These are phyloP conservation scores for Drosophila putrida DNA, from an alignment of 2,888 invertebrate species.

Conservation along the genomic window DNA sequence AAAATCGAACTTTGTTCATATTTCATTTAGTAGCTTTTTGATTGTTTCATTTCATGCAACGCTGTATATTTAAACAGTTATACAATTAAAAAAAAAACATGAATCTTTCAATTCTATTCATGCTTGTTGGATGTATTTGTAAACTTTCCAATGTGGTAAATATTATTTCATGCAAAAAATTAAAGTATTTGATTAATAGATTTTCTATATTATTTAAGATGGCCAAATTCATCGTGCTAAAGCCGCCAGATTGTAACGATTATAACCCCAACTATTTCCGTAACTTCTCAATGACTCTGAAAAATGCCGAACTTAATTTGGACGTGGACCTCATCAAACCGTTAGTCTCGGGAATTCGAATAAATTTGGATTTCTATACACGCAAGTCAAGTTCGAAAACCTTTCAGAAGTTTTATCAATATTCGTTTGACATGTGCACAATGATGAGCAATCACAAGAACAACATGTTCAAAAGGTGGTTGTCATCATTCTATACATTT, in stretches of 20 bases:
- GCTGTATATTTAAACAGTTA: neutral
- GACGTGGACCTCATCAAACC: slow-evolving; percentile 25
- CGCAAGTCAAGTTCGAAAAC: slow-evolving; percentile 12
- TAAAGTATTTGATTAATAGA: neutral
- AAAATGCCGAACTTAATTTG: slow-evolving; percentile 17
- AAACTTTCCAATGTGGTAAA: slow-evolving; percentile 13
- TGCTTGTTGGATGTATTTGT: neutral
- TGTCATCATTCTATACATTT: slow-evolving; percentile 47
- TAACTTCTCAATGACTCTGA: slow-evolving; percentile 26
- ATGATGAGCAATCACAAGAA: slow-evolving; percentile 42
- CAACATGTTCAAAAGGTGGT: slow-evolving; percentile 51
- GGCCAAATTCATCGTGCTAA: slow-evolving; percentile 27
- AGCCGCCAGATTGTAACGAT: slow-evolving; percentile 24
- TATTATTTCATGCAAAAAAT: neutral
- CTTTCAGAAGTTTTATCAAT: slow-evolving; percentile 47
- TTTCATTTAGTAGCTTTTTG: slow-evolving; percentile 8
- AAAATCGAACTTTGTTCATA: neutral
- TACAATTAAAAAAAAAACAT: neutral
- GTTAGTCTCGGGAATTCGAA: slow-evolving; percentile 21
- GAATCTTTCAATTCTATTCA: neutral
- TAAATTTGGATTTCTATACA: slow-evolving; percentile 37
- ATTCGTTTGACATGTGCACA: slow-evolving; percentile 61
- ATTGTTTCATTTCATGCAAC: neutral
- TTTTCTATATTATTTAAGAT: slow-evolving; percentile 29
- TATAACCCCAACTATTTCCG: slow-evolving; percentile 40